These are phyloP conservation scores for Spinibarbus caldwelli DNA, from an alignment of 2,797 vertebrate genomes.

Conservation along the genomic window DNA sequence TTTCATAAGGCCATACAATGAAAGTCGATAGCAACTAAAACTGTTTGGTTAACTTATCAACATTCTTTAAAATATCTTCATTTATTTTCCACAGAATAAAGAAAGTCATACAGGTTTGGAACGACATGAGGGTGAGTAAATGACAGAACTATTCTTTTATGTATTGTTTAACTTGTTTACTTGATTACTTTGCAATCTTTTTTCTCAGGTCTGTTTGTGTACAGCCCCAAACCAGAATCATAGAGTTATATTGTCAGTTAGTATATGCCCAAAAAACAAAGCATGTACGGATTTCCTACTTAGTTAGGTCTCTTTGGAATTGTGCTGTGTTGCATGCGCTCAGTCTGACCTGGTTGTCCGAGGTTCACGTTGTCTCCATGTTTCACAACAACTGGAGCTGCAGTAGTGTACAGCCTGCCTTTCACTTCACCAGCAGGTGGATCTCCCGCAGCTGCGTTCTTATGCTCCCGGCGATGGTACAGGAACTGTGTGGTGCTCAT, in stretches of 20 bases:
- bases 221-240: not conserved
- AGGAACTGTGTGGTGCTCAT: slow-evolving; percentile 92
- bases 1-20: not conserved
- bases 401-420: not conserved
- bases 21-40: not conserved
- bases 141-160: not conserved
- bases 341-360: slow-evolving; percentile 46
- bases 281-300: not conserved
- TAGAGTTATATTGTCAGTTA: slow-evolving; percentile 1
- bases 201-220: not conserved
- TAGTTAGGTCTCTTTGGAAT: not conserved
- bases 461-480: slow-evolving; percentile 87
- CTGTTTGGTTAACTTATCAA: not conserved
- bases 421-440: not conserved
- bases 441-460: slow-evolving; percentile 26
- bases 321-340: not conserved
- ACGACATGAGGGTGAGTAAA: not conserved
- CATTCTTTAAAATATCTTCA: not conserved
- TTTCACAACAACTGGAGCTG: slow-evolving; percentile 33
- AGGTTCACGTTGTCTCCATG: slow-evolving; percentile 27
- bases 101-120: not conserved
- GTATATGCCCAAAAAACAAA: not conserved
- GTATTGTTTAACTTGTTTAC: not conserved
- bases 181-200: no score
- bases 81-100: not conserved